Evolutionary conservation across 1,140 invertebrate species (phyloP), one percentile per base, ranked within the genome.

Genomic region (Camponotus floridanus): DNA sequence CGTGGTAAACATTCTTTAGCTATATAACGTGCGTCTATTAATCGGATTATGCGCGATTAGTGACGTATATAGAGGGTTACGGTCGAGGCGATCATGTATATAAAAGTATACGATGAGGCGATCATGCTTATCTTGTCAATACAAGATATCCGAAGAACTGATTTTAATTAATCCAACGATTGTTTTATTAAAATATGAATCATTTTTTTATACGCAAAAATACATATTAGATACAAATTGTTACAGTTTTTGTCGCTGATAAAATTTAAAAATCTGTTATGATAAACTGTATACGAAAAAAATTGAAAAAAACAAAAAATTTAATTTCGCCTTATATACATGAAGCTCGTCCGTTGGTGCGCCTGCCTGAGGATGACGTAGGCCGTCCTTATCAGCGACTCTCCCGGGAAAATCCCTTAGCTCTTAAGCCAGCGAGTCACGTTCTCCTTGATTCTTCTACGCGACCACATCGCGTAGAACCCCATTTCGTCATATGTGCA

Each of bases 401-500:
- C 45, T 76, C 26, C 21, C 76, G 21, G 55, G 59, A 65, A 71
- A 39, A 70, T 87, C 67, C 67, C 67, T 76, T 87, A 89, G 87
- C 48, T 83, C 61, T 76, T 86, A 88, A 83, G 71, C 59, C 76
- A 51, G 62, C 83, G 55, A 83, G 59, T 57, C 65, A 48, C 65
- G 59, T 86, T 65, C 76, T 51, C 57, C 62, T 51, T 61, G 87
- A 76, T 71, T 76, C 48, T 42, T 51, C 45, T 45, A 51, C 36
- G 48, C 13, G 21, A 7, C 3, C 26, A 6, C 7, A 9, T 8
- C 68, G 65, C 61, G 39, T 73, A 39, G 62, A 85, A 88, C 64
- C 67, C 86, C 39, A 80, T 86, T 90, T 88, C 80, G 89, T 92
- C 90, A 91, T 90, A 91, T 92, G 92, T 93, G 92, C 92, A 93